Conservation (phyloP, 2,888 invertebrate species). For the Oscheius sp. region DNA sequence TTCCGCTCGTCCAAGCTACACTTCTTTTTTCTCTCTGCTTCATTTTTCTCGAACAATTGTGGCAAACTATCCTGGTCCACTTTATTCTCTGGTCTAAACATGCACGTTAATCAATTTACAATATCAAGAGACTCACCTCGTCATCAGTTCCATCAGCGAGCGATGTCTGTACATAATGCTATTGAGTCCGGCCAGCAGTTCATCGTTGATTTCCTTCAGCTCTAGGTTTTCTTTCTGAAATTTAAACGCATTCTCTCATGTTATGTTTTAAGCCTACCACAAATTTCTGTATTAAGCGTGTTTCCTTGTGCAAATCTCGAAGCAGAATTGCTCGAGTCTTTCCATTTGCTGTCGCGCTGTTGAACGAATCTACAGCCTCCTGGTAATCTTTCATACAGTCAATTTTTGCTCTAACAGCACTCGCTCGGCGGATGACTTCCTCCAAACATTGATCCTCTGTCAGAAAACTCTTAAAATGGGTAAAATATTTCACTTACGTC, state of each 20-base stretch:
- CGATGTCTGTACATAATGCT: conserved; percentile 20
- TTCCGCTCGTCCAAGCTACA: conserved; percentile 13
- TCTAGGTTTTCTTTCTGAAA: conserved; percentile 29
- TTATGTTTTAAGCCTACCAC: conserved; percentile 32
- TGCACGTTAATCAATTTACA: not conserved
- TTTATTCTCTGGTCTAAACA: conserved; percentile 25
- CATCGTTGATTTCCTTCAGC: conserved; percentile 23
- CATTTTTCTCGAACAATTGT: conserved; percentile 3
- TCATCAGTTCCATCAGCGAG: conserved; percentile 20
- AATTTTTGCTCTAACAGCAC: conserved; percentile 35
- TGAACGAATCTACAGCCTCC: conserved; percentile 13
- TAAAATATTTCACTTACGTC: not conserved
- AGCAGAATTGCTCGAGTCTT: conserved; percentile 44
- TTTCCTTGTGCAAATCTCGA: conserved; percentile 50
- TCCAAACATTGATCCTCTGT: conserved; percentile 43
- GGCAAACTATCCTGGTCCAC: not conserved
- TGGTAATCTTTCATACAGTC: conserved; percentile 41
- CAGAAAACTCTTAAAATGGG: too few species aligned
- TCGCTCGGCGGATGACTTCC: conserved; percentile 42
- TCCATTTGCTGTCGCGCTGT: conserved; percentile 43
- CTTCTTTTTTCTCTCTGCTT: conserved; percentile 3
- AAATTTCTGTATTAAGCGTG: conserved; percentile 46
- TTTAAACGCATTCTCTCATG: not conserved
- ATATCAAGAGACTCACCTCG: not conserved
- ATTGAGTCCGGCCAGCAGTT: not conserved